Base-by-base conservation (phyloP, 1,140 invertebrate genomes). In the Drosophila asahinai region DNA sequence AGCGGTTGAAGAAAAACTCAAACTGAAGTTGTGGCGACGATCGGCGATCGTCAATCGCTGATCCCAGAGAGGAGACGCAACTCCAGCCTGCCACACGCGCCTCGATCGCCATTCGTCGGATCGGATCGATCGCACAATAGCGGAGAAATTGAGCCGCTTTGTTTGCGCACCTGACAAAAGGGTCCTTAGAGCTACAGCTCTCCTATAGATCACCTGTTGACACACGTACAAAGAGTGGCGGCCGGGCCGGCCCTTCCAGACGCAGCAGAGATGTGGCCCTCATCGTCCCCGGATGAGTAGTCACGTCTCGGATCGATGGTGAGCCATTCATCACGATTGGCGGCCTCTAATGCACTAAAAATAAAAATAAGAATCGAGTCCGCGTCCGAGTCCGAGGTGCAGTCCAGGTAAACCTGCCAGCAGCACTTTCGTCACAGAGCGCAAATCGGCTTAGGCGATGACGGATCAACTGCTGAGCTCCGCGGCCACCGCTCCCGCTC, bases 1-100 rank as follows among this genome's bases (percentile, higher is more conserved):
- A 57, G 66, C 64, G 59, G 70, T 83, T 70, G 70, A 90, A 79
- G 81, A 89, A 89, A 87, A 89, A 90, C 81, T 89, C 84, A 89
- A 87, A 87, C 58, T 87, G 84, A 87, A 87, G 84, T 87, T 86
- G 83, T 83, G 83, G 83, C 83, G 81, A 58, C 82, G 68, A 81
- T 77, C 79, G 36, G 65, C 19, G 25, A 57, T 43, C 62, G 62
- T 25, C 51, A 49, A 63, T 71, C 67, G 38, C 40, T 52, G 63
- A 70, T 70, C 66, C 66, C 66, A 71, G 64, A 68, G 63, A 65
- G 64, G 65, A 71, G 80, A 81, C 78, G 78, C 78, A 66, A 76
- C 84, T 89, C 66, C 81, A 84, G 49, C 81, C 70, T 79, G 74
- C 70, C 84, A 84, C 84, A 89, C 84, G 84, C 84, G 81, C 74